Conservation (phyloP, 1,140 invertebrate genomes). For the Ceratosolen fusciceps region DNA sequence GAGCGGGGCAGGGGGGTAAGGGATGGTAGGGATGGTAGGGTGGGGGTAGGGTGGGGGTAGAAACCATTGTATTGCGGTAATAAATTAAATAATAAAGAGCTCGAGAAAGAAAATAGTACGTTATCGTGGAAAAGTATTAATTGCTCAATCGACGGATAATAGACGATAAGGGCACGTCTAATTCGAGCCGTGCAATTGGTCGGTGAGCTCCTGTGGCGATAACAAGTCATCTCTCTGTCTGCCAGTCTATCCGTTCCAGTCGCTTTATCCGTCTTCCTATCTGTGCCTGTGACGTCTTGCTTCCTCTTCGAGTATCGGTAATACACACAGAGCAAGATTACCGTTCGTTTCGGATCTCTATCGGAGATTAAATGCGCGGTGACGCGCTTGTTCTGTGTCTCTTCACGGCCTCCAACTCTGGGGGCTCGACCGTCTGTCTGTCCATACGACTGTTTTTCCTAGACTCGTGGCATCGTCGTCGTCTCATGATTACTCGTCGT, state of each 20-base stretch:
- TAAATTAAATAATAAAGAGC: background rate
- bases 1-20: too few relatives aligned
- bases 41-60: too few relatives aligned
- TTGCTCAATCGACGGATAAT: conserved; percentile 9
- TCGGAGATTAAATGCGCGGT: conserved; percentile 29
- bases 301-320: background rate
- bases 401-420: conserved; percentile 13
- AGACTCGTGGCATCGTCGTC: background rate
- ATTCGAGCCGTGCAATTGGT: conserved; percentile 3
- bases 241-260: background rate
- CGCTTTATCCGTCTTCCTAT: background rate
- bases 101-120: background rate
- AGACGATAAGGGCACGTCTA: conserved; percentile 15
- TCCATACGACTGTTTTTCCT: background rate
- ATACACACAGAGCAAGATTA: background rate
- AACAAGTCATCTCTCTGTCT: background rate
- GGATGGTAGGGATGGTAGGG: too few relatives aligned
- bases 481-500: background rate
- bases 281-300: background rate
- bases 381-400: conserved; percentile 13
- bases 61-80: background rate
- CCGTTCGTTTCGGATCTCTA: background rate
- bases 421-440: conserved; percentile 22
- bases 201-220: conserved; percentile 11
- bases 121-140: background rate